Percentiles rank a stretch among this genome's conserved stretches.
phyloP scores from a whole-genome alignment of 2,797 vertebrate genomes.

The Hylomyscus alleni region DNA sequence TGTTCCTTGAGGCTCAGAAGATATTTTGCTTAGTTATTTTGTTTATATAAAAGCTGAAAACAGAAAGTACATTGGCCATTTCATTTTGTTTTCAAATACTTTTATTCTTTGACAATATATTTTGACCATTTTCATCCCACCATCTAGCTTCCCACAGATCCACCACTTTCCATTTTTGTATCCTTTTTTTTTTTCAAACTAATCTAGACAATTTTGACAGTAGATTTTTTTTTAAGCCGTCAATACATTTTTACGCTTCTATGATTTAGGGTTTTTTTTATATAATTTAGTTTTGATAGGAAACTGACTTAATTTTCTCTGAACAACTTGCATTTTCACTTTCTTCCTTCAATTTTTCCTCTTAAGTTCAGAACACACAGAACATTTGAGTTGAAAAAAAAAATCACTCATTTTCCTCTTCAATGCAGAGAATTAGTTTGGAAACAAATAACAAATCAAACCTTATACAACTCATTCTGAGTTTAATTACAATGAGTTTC shows the following conservation, averaged over 20 bases:
- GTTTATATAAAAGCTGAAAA: neutral
- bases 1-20: neutral
- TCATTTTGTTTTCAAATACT: neutral
- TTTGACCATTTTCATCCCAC: neutral
- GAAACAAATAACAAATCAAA: neutral
- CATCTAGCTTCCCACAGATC: neutral
- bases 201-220: neutral
- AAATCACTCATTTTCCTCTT: constrained; percentile 46
- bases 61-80: neutral
- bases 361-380: neutral
- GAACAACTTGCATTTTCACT: neutral
- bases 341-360: constrained; percentile 27
- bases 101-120: neutral
- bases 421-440: constrained; percentile 8
- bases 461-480: constrained; percentile 19
- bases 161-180: neutral
- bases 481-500: constrained; percentile 33
- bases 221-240: neutral
- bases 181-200: neutral
- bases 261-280: constrained; percentile 7
- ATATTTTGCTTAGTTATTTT: constrained; percentile 12
- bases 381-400: constrained; percentile 53
- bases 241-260: constrained; percentile 7
- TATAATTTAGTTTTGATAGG: neutral
- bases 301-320: neutral